Base-by-base conservation (phyloP, 2,888 invertebrate species). In the Agrotis ipsilon region DNA sequence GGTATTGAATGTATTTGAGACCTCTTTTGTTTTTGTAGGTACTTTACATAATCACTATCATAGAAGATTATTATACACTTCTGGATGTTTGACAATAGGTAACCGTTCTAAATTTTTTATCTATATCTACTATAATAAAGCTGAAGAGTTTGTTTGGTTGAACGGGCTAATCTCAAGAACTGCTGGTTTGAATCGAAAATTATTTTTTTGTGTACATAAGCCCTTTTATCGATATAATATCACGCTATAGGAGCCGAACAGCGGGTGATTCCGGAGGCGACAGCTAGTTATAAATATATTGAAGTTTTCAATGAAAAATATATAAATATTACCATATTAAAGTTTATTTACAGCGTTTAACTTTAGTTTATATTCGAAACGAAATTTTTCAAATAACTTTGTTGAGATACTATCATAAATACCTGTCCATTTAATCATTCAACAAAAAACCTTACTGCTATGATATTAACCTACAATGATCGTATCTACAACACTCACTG, bases 381-480 rank as follows among this genome's bases (percentile, higher is more conserved):
- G 11, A 46, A 39, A 46, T 32, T 62, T 48, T 62, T 13, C 9
- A 60, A 55, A 60, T 24, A 24, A 16, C 60, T 63, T 55, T 68
- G 13, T 54, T 61, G 16, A 51, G 57, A 70, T 80, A 58, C 2
- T 46, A 76, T 76, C 49, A 14, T 19, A 19, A 52, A 52, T 54
- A 6, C 16, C 43, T 43, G 49, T 72, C 51, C 19, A 54, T 72
- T 49, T 78, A 72, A 72, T 6, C 27, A 51, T n/a, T 46, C 24
- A 16, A 65, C 46, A 72, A 78, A 76, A 81, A 78, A 63, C 24
- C 46, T 61, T 57, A 72, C 72, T 64, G 80, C 80, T 81, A 72
- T 75, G 66, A 80, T 80, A 82, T 80, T 80, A 75, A 82, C 80
- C 83, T 61, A 80, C 64, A 72, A 60, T 61, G 80, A 81, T 82